These are phyloP conservation scores for Nymphalis io DNA, from an alignment of 1,140 invertebrate genomes.

Conservation along the genomic window DNA sequence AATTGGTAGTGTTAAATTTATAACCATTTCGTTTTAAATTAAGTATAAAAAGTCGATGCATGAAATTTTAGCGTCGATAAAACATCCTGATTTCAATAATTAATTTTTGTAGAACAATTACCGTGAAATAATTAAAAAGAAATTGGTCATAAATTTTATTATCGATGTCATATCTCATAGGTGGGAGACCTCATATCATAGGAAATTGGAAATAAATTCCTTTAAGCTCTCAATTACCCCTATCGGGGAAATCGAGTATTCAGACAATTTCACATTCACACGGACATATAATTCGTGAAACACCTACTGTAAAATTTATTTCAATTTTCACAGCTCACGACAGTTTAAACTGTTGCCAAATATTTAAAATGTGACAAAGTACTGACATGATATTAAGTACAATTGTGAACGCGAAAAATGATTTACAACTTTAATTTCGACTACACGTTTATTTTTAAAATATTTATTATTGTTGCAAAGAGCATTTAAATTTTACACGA, in stretches of 20 bases:
- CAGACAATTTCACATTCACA: slow-evolving; percentile 52
- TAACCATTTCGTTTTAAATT: slow-evolving; percentile 6
- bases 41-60: slow-evolving; percentile 1
- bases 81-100: slow-evolving; percentile 15
- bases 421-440: slow-evolving; percentile 4
- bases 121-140: slow-evolving; percentile 44
- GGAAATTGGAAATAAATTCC: slow-evolving; percentile 80
- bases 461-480: not conserved
- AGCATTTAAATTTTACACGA: not conserved
- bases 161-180: slow-evolving; percentile 55
- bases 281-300: slow-evolving; percentile 40
- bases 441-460: slow-evolving; percentile 3
- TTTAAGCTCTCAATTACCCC: slow-evolving; percentile 78
- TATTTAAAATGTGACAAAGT: slow-evolving; percentile 18
- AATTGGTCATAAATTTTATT: slow-evolving; percentile 58
- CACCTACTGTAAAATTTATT: slow-evolving; percentile 26
- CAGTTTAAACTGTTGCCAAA: slow-evolving; percentile 16
- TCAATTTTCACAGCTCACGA: slow-evolving; percentile 17
- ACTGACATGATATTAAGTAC: slow-evolving; percentile 16
- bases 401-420: slow-evolving; percentile 4
- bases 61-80: slow-evolving; percentile 6
- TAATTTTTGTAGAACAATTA: slow-evolving; percentile 16
- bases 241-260: slow-evolving; percentile 69
- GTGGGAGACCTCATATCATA: slow-evolving; percentile 68
- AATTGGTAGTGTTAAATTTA: slow-evolving; percentile 11